Evolutionary conservation across 2,797 vertebrate species (phyloP).

Genomic region (Echeneis naucrates): DNA sequence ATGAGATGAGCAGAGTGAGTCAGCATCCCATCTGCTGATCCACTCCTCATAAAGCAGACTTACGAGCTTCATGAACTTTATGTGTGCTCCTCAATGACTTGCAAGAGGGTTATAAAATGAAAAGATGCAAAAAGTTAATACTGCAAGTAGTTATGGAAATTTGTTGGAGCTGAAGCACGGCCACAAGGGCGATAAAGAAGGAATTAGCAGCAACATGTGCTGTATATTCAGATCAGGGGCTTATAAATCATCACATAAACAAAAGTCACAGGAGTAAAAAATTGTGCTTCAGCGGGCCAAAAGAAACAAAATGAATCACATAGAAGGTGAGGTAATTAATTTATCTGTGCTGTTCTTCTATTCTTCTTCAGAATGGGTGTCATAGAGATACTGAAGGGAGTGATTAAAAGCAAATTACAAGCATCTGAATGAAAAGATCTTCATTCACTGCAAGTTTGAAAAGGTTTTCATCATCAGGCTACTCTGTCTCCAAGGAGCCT

Average conservation of each 20-base stretch:
- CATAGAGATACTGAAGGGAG: slow-evolving; percentile 31
- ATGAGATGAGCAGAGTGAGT: slow-evolving; percentile 53
- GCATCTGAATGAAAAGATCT: slow-evolving; percentile 41
- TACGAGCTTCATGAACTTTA: slow-evolving; percentile 69
- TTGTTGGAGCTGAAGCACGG: slow-evolving; percentile 32
- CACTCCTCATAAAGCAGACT: slow-evolving; percentile 65
- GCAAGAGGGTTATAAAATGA: slow-evolving; percentile 63
- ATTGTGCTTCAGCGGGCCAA: slow-evolving; percentile 16
- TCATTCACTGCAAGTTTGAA: slow-evolving; percentile 45
- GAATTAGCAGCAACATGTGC: slow-evolving; percentile 39
- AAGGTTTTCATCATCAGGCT: slow-evolving; percentile 59
- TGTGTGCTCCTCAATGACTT: slow-evolving; percentile 61
- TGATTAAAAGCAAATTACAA: slow-evolving; percentile 64
- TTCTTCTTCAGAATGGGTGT: slow-evolving; percentile 40
- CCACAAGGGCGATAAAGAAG: slow-evolving; percentile 51
- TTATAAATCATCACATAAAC: slow-evolving; percentile 40
- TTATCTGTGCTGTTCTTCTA: slow-evolving; percentile 43
- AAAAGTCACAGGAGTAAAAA: slow-evolving; percentile 41
- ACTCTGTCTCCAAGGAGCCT: slow-evolving; percentile 40
- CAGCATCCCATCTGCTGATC: slow-evolving; percentile 72
- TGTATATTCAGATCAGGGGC: slow-evolving; percentile 23
- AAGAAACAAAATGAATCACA: slow-evolving; percentile 45
- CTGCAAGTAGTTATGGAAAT: slow-evolving; percentile 51
- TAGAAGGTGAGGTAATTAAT: slow-evolving; percentile 48
- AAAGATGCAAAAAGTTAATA: slow-evolving; percentile 53